These are phyloP conservation scores for Toxonevra muliebris DNA, from an alignment of 2,888 invertebrate species.

Conservation along the genomic window DNA sequence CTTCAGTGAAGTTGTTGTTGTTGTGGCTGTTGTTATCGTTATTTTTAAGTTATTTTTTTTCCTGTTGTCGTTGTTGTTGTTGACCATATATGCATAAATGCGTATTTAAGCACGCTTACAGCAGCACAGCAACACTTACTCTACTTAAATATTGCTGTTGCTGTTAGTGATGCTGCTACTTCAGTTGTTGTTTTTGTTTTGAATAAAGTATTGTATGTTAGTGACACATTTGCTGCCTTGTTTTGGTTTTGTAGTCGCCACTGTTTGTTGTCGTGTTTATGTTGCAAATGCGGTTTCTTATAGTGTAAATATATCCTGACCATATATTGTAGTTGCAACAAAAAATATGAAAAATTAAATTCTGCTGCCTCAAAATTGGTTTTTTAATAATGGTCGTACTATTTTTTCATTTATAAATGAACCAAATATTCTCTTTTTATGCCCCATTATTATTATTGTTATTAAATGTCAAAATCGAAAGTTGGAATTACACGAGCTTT, in stretches of 20 bases:
- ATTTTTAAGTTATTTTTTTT: constrained; percentile 30
- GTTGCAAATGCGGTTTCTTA: not conserved
- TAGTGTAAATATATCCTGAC: too few species aligned
- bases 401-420: too few species aligned
- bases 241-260: constrained; percentile 8
- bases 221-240: constrained; percentile 29
- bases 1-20: constrained; percentile 6
- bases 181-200: constrained; percentile 10
- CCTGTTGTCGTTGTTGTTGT: constrained; percentile 41
- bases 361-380: too few species aligned
- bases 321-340: too few species aligned
- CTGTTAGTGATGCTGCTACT: constrained; percentile 1
- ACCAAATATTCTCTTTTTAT: too few species aligned
- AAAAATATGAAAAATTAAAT: too few species aligned
- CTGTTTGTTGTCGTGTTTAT: not conserved
- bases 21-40: constrained; percentile 16
- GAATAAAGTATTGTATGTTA: constrained; percentile 12
- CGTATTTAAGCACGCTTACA: constrained; percentile 57
- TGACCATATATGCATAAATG: constrained; percentile 51
- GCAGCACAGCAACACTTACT: constrained; percentile 58
- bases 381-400: too few species aligned
- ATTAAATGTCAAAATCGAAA: too few species aligned
- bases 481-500: too few species aligned
- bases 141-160: constrained; percentile 24
- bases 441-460: too few species aligned